Evolutionary conservation across 1,140 invertebrate genomes (phyloP).

Genomic region (Phocides pigmalion): DNA sequence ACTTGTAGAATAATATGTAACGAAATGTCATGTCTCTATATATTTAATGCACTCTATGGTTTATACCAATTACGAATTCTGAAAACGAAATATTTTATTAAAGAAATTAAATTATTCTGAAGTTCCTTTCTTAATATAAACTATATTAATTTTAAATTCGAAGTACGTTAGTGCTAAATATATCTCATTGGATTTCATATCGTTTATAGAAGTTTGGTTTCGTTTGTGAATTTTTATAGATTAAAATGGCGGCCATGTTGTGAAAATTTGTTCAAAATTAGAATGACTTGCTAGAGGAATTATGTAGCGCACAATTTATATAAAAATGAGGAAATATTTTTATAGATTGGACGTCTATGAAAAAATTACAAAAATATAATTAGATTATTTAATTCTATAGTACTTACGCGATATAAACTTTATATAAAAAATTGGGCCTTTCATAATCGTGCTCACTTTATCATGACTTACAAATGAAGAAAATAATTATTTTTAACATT

Average conservation of each 20-base stretch:
- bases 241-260: not conserved
- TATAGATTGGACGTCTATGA: conserved; percentile 1
- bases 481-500: not conserved
- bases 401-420: not conserved
- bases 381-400: not conserved
- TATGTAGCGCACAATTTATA: conserved; percentile 17
- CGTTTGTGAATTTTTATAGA: no score
- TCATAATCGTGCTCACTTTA: not conserved
- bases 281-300: conserved; percentile 12
- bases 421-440: not conserved
- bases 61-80: no score
- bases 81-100: no score
- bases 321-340: conserved; percentile 6
- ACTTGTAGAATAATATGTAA: no score
- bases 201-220: no score
- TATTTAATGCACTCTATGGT: no score
- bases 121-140: no score
- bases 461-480: not conserved
- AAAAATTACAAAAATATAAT: not conserved
- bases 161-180: no score
- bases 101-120: no score
- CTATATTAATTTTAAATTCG: no score
- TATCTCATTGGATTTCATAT: no score
- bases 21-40: no score
- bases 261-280: not conserved